A percentile compares a stretch with the other conserved stretches of the same genome.
Evolutionary conservation across 2,797 vertebrate genomes (phyloP).

Genomic region (Arvicola amphibius): DNA sequence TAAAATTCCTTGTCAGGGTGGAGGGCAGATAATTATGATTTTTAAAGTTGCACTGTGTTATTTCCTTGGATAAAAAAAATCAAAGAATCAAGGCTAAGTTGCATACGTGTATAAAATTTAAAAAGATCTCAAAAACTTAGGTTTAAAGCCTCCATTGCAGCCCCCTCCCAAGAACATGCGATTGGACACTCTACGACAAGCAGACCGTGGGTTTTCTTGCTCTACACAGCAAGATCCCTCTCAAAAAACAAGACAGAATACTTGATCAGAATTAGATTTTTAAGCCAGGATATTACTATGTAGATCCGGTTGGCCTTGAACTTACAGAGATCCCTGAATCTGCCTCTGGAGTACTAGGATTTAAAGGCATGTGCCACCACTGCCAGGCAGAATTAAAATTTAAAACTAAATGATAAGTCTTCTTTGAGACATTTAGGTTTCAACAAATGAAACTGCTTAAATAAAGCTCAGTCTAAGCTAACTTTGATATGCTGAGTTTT

Average conservation of each 20-base stretch:
- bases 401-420: neutral
- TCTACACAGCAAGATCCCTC: neutral
- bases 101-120: neutral
- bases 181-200: too few species aligned
- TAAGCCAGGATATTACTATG: neutral
- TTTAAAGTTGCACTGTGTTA: constrained; percentile 23
- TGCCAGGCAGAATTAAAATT: neutral
- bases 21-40: constrained; percentile 29
- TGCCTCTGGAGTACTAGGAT: neutral
- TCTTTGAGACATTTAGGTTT: neutral
- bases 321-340: neutral
- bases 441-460: constrained; percentile 42
- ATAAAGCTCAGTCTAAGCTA: constrained; percentile 15
- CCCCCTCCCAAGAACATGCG: neutral
- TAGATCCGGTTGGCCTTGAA: neutral
- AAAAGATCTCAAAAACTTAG: neutral
- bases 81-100: constrained; percentile 18
- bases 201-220: neutral
- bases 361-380: neutral
- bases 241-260: neutral
- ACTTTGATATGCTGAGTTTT: neutral
- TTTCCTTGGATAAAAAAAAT: neutral
- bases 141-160: neutral
- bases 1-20: neutral
- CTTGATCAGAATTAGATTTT: neutral